Evolutionary conservation across 2,797 vertebrate genomes (phyloP).

Genomic region (Nasua narica): DNA sequence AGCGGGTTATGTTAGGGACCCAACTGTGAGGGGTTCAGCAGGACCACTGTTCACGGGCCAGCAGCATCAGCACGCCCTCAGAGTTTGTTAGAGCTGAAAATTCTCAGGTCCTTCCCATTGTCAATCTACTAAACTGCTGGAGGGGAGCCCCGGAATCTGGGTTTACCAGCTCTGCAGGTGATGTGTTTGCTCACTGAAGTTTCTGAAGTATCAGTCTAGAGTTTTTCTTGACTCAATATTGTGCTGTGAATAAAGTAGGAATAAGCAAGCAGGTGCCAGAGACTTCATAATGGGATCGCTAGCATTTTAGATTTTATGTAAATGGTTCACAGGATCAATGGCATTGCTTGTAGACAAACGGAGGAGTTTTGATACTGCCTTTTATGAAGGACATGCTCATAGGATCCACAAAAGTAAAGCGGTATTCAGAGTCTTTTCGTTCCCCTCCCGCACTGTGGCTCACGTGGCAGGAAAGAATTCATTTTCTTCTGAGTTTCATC

Average conservation of each 20-base stretch:
- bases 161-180: neutral
- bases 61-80: neutral
- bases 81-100: neutral
- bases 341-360: neutral
- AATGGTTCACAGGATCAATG: neutral
- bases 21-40: neutral
- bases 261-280: neutral
- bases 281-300: neutral
- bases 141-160: neutral
- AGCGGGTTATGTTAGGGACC: neutral
- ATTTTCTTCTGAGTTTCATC: constrained; percentile 44
- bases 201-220: neutral
- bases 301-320: neutral
- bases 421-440: neutral
- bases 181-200: neutral
- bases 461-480: neutral
- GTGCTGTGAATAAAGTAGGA: neutral
- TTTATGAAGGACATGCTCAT: neutral
- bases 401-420: neutral
- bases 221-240: neutral
- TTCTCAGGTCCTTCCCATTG: neutral
- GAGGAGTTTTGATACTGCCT: neutral
- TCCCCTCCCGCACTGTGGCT: neutral
- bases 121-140: neutral
- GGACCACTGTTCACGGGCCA: neutral